Evolutionary conservation across 2,888 invertebrate genomes (phyloP), one percentile per base, ranked within the genome.

Genomic region (Machimus rusticus): DNA sequence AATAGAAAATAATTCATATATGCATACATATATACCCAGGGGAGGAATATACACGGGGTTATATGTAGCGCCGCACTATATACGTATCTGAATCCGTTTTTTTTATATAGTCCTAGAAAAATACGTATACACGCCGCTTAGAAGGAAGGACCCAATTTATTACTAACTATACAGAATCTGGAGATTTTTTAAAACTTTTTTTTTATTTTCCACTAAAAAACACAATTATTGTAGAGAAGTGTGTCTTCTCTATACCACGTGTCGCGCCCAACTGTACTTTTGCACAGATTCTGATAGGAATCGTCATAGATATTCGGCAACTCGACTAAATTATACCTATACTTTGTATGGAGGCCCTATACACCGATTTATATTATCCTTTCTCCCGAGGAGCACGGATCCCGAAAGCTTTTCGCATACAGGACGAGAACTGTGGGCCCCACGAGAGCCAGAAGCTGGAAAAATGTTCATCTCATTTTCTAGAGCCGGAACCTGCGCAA

Each of bases 221-320:
- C 87, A 84, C 85, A 87, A 88, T 87, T 87, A 87, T 85, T 81
- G 86, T 87, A 88, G 88, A 89, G 89, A 89, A 89, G 79, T 88
- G 89, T 89, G 89, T 89, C 89, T 89, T 89, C 89, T 89, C 89
- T 89, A 89, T 89, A 89, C 89, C 90, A 90, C 90, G 90, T 90
- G 90, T 90, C 90, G 90, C 90, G 90, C 90, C 90, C 90, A 89
- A 90, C 90, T 90, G 90, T 90, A 89, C 89, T 89, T 89, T 89
- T 89, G 89, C 89, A 89, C 88, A 89, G 89, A 89, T 89, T 89
- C 89, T 89, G 88, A 78, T 86, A 78, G 86, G 78, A 86, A 86
- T 86, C 78, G 39, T 86, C 86, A 78, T 86, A 57, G 77, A 77
- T 77, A 78, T 77, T 86, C 78, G 86, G 77, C 76, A 86, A 85